phyloP scores from a whole-genome alignment of 2,797 vertebrate species.

The Esox masquinongy region DNA sequence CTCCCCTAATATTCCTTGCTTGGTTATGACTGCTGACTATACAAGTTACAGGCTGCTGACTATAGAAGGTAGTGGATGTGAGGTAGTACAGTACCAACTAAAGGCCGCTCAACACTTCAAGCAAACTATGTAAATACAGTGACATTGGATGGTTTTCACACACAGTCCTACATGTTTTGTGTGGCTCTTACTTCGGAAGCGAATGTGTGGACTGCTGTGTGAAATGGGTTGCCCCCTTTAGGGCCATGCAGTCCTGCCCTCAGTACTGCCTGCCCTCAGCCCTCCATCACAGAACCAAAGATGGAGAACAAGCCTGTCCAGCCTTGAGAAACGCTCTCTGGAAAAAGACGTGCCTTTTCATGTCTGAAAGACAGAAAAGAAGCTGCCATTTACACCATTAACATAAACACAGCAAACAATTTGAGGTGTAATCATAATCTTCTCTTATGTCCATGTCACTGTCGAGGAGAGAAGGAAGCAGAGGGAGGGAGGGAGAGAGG shows the following conservation, averaged over 20 bases:
- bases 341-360: conserved; percentile 20
- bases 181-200: no score
- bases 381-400: conserved; percentile 36
- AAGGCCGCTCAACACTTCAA: no score
- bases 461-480: conserved; percentile 20
- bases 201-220: no score
- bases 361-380: conserved; percentile 39
- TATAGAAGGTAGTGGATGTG: not conserved
- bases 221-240: not conserved
- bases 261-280: conserved; percentile 60
- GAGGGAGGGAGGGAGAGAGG: conserved; percentile 1
- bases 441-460: conserved; percentile 10
- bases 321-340: conserved; percentile 60
- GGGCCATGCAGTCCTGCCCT: conserved; percentile 60
- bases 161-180: no score
- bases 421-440: conserved; percentile 29
- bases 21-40: not conserved
- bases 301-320: conserved; percentile 51
- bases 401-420: conserved; percentile 36
- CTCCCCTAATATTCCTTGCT: not conserved
- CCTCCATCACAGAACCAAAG: conserved; percentile 55
- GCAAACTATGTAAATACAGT: no score
- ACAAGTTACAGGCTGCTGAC: not conserved
- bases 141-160: no score
- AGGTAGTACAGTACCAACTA: no score